These are phyloP conservation scores for Oncopodura yosiiana DNA, from an alignment of 1,140 invertebrate species.

Conservation along the genomic window DNA sequence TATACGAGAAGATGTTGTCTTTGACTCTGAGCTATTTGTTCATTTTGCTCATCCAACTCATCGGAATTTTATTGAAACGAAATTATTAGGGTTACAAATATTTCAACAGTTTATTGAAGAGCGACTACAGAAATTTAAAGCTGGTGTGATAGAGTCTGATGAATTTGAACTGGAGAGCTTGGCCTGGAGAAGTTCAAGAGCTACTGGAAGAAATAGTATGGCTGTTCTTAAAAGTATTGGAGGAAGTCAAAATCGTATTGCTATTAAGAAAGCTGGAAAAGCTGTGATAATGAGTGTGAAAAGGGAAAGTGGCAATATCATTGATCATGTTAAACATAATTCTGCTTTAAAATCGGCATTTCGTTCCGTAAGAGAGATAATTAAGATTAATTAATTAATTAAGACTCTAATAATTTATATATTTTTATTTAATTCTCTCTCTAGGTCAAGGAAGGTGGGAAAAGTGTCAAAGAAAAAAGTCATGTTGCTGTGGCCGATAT, in stretches of 20 bases:
- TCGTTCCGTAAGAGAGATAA: conserved; percentile 56
- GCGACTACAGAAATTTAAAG: conserved; percentile 75
- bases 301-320: conserved; percentile 30
- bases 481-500: conserved; percentile 31
- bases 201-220: conserved; percentile 65
- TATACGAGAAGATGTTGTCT: conserved; percentile 45
- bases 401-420: conserved; percentile 5
- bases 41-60: conserved; percentile 26
- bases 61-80: conserved; percentile 38
- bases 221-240: conserved; percentile 51
- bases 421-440: conserved; percentile 12
- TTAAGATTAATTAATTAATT: conserved; percentile 18
- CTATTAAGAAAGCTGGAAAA: conserved; percentile 33
- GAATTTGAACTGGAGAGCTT: conserved; percentile 76
- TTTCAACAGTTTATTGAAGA: conserved; percentile 95
- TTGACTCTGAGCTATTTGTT: conserved; percentile 28
- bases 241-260: conserved; percentile 49
- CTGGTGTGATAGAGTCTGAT: conserved; percentile 79
- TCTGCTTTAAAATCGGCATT: conserved; percentile 69
- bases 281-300: conserved; percentile 34
- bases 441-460: conserved; percentile 65
- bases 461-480: conserved; percentile 46
- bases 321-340: conserved; percentile 56
- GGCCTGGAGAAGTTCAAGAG: conserved; percentile 66
- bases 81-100: conserved; percentile 86